Base-by-base conservation (phyloP, 2,797 vertebrate genomes). In the Ceryle rudis region DNA sequence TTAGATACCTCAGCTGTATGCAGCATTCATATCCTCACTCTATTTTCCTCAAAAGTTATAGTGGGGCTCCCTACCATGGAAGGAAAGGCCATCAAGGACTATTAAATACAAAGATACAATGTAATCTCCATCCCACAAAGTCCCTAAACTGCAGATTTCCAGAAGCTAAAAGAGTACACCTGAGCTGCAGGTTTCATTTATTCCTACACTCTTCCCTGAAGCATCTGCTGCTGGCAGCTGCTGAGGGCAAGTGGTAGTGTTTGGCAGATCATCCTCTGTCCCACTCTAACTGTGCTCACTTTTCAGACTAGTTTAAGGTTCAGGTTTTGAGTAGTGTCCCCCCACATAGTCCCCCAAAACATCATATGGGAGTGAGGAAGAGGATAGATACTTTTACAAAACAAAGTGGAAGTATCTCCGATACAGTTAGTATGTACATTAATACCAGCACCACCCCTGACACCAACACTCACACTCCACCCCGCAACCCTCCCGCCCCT, bases 181-280 rank as follows among this genome's bases (percentile, higher is more conserved):
- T 70, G 64, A 86, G 75, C 35, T 26, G 18, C 57, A 86, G 25
- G 35, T 57, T n/a, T 83, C 73, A 86, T 94, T 86, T 82, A 86
- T 78, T 54, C 26, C 72, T 15, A 0, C 6, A 4, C 8, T 14
- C 16, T 52, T 64, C 35, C 62, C 60, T 41, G 11, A 25, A 80
- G 47, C 69, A 73, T 58, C 88, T 77, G 85, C 69, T 73, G 39
- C 67, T 26, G 10, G 54, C 79, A 87, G 78, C 39, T 78, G 79
- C 62, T 4, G 21, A 29, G 41, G 46, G 14, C 0, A 1, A 37
- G 13, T 0, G 2, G 2, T 11, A 11, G 69, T 18, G 31, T 4
- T 4, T 22, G 42, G 44, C 16, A 5, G 26, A n/a, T 13, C 39
- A 72, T 52, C n/a, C 25, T 66, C 71, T 3, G 2, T 33, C 62